Percentiles rank a stretch among this genome's conserved stretches.
Conservation (phyloP, 2,113 vertebrate genomes). For the Phaethornis superciliosus region DNA sequence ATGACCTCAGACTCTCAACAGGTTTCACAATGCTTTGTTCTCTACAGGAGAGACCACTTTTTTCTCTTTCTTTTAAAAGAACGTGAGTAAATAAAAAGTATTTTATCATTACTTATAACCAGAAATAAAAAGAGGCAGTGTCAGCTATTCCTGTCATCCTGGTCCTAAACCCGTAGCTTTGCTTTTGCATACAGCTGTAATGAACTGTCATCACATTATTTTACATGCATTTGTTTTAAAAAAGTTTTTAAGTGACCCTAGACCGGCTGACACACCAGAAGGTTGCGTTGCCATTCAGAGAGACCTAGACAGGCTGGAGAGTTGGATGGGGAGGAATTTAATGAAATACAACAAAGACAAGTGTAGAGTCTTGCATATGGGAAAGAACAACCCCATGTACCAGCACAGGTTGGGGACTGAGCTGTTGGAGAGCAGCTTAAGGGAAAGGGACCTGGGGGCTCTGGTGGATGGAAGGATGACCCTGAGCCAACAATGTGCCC, state of each 20-base stretch:
- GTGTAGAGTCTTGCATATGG: no score
- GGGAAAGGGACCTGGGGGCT: no score
- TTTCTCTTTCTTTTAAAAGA: background rate
- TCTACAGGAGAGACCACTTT: background rate
- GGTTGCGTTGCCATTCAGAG: no score
- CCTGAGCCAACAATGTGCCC: no score
- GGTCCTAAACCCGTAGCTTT: background rate
- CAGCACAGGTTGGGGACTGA: no score
- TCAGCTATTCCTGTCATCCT: background rate
- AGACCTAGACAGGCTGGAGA: no score
- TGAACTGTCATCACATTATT: background rate
- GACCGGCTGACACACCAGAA: no score
- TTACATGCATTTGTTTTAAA: background rate
- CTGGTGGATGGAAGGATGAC: no score
- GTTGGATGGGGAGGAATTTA: no score
- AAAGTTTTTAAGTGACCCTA: background rate
- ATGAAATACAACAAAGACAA: no score
- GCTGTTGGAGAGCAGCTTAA: no score
- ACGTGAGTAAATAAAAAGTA: background rate
- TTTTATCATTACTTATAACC: background rate
- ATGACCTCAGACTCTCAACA: background rate
- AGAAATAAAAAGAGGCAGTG: background rate
- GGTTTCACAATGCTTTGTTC: background rate
- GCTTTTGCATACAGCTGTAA: background rate
- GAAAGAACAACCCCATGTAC: no score